Evolutionary conservation across 53 echinoderm and acorn worm species (phyloP), one percentile per base, ranked within the genome.

Genomic region (Holothuria scabra): DNA sequence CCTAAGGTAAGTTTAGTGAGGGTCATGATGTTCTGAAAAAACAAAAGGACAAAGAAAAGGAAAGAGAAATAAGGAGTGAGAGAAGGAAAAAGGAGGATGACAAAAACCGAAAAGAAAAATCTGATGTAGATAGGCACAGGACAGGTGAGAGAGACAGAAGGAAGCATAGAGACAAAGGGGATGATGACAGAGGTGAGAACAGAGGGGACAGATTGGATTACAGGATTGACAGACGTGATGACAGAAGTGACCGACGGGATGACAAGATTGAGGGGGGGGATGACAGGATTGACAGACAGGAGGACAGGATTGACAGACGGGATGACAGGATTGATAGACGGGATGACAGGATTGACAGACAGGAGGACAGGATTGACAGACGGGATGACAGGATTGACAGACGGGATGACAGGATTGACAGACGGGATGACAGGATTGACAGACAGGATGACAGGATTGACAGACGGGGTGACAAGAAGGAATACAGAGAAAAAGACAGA

Each of bases 1-100:
- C 74, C 57, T 12, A 52, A 96, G 97, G 93, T 46, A 90, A 88
- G 56, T 96, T 93, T 59, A 96, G 97, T 79, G 90, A 84, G 86
- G 92, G 84, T 0, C 90, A 91, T 31, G 87, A 94, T 25, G 86
- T 84, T n/a, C 6, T 88, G 18, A 67, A 68, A 68, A 79, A 76
- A 61, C 29, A 76, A 13, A 56, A 76, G 41, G 49, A 88, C 23
- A 58, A 74, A 21, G 81, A 83, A 28, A 81, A 80, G 34, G 19
- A 62, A 60, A 59, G 82, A 74, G 48, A 72, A 44, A 14, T 48
- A 46, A 24, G 66, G 12, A 59, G 38, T 59, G 68, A 65, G 8
- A 56, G 32, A 61, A 80, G 25, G 56, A 89, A 32, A 29, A 65
- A 60, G 23, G 33, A 28, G 25, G 37, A 81, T 52, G 65, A 62